Conservation (phyloP, 2,797 vertebrate species). For the Phaenicophaeus curvirostris region DNA sequence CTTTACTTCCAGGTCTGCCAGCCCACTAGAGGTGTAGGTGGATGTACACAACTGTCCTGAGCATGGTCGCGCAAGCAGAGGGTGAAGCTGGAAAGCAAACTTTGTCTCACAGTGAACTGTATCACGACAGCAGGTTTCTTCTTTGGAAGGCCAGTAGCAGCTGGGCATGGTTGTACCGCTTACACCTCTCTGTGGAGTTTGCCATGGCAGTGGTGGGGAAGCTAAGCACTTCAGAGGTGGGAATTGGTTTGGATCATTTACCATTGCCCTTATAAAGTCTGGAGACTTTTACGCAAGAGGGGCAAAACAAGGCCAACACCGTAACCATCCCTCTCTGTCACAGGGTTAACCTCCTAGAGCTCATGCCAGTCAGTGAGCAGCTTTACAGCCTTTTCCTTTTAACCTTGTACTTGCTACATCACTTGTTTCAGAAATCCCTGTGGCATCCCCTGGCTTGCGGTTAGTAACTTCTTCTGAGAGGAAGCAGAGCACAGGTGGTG, state of each 20-base stretch:
- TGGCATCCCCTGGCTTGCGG: neutral
- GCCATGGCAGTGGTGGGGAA: neutral
- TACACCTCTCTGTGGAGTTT: neutral
- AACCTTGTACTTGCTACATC: neutral
- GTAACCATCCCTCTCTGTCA: neutral
- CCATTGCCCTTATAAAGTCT: neutral
- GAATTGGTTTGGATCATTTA: neutral
- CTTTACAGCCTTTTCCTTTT: neutral
- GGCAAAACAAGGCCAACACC: neutral
- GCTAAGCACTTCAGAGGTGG: neutral
- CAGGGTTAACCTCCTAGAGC: neutral
- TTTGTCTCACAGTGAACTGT: neutral
- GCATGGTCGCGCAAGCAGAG: neutral
- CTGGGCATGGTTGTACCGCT: neutral
- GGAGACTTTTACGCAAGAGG: neutral
- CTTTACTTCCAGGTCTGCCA: neutral
- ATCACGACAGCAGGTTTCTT: neutral
- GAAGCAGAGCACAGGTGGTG: neutral
- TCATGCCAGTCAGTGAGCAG: accelerated
- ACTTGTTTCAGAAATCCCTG: neutral
- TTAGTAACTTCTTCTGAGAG: neutral
- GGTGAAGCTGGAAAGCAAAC: neutral
- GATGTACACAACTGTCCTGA: neutral
- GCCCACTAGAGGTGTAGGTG: neutral
- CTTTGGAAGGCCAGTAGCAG: neutral